Conservation (phyloP, 2,113 vertebrate genomes). For the Phalacrocorax pelagicus region DNA sequence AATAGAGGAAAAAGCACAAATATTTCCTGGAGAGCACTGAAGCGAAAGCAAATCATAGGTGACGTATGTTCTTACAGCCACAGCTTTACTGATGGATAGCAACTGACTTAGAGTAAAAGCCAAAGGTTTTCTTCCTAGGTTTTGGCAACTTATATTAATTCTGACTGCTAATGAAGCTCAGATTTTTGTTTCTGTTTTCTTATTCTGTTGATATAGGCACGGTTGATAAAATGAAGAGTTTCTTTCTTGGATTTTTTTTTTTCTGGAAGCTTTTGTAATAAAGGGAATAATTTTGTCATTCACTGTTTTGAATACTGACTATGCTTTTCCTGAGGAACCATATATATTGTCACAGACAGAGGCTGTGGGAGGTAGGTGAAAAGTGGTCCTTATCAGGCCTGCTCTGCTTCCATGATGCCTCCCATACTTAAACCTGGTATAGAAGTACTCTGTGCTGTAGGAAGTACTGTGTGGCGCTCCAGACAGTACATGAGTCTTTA, state of each 20-base stretch:
- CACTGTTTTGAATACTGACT: neutral
- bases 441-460: neutral
- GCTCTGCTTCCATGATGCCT: neutral
- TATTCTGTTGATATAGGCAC: neutral
- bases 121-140: neutral
- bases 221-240: neutral
- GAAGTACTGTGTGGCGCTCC: neutral
- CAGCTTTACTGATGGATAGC: neutral
- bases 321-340: neutral
- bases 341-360: neutral
- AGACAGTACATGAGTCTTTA: neutral
- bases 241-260: neutral
- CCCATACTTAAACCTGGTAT: neutral
- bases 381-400: neutral
- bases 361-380: neutral
- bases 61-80: neutral
- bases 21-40: neutral
- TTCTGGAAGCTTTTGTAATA: neutral
- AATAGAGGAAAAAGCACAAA: neutral
- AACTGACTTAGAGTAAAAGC: neutral
- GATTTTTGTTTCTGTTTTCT: neutral
- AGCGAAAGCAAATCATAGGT: neutral
- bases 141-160: neutral
- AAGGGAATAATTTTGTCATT: neutral
- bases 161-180: slow-evolving; percentile 36